Percentiles rank a stretch among this genome's conserved stretches.
Conservation (phyloP, 2,797 vertebrate species). For the Enteromius argenteus region DNA sequence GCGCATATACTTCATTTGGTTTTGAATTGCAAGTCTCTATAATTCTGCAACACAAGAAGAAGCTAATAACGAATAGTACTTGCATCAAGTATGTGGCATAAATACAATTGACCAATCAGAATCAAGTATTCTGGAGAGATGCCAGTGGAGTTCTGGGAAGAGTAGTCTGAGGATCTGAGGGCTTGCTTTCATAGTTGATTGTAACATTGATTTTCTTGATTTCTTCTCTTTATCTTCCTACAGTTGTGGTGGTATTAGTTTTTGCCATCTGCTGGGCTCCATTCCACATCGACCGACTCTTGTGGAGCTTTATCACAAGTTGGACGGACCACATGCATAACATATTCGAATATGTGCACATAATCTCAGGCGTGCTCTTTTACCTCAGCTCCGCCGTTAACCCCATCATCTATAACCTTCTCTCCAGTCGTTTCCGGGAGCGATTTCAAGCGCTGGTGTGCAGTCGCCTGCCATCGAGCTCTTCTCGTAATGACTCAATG, state of each 20-base stretch:
- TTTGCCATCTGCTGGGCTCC: conserved; percentile 85
- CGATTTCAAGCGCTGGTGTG: conserved; percentile 80
- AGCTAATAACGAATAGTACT: neutral
- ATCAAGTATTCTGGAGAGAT: neutral
- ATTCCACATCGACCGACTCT: conserved; percentile 81
- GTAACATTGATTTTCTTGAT: neutral
- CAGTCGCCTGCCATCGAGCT: conserved; percentile 61
- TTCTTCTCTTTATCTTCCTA: conserved; percentile 49
- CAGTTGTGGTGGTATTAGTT: conserved; percentile 82
- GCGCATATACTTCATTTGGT: neutral
- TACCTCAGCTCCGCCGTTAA: conserved; percentile 84
- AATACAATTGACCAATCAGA: neutral
- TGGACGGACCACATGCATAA: conserved; percentile 84
- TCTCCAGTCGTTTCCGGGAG: conserved; percentile 82
- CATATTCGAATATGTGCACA: conserved; percentile 82
- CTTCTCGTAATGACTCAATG: conserved; percentile 70
- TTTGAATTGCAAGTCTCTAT: neutral
- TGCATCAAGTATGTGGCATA: neutral
- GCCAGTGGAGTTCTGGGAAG: neutral
- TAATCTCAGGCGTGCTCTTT: conserved; percentile 82
- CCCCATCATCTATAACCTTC: conserved; percentile 84
- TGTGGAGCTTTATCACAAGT: conserved; percentile 83
- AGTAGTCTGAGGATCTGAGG: neutral
- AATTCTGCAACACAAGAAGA: neutral
- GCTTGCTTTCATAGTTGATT: neutral